phyloP scores from a whole-genome alignment of 2,113 vertebrate species.

The Antechinus stuartii region DNA sequence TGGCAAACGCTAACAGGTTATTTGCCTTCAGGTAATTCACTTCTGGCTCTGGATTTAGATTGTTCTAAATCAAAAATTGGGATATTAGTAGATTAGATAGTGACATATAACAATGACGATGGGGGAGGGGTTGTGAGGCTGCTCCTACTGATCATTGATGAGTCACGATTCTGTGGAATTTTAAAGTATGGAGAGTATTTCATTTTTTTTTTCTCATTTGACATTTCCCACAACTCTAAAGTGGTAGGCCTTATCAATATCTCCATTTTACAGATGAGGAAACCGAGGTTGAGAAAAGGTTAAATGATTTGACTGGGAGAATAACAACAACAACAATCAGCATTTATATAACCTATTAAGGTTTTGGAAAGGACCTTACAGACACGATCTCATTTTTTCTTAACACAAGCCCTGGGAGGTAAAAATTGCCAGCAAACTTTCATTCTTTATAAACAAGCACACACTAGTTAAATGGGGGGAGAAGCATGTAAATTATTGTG shows the following conservation, averaged over 20 bases:
- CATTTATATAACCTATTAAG: neutral
- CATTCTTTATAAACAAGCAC: neutral
- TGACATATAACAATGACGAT: neutral
- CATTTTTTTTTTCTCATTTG: neutral
- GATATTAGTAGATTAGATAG: neutral
- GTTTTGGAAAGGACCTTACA: neutral
- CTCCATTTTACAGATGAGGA: neutral
- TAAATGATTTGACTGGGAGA: neutral
- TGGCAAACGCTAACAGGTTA: conserved; percentile 59
- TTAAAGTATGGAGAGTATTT: neutral
- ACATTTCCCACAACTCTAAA: neutral
- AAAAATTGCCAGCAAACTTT: neutral
- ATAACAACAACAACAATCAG: neutral
- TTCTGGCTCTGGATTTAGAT: conserved; percentile 54
- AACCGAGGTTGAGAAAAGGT: neutral
- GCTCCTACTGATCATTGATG: neutral
- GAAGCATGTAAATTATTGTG: too few relatives aligned
- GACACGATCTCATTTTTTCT: neutral
- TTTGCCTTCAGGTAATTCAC: conserved; percentile 56
- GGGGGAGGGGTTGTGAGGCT: neutral
- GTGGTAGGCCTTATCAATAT: neutral
- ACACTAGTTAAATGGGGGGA: neutral
- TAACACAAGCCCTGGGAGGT: neutral
- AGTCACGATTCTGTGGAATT: neutral
- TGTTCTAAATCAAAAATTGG: neutral